Evolutionary conservation across 2,888 invertebrate species (phyloP).

Genomic region (Podabrus alpinus): DNA sequence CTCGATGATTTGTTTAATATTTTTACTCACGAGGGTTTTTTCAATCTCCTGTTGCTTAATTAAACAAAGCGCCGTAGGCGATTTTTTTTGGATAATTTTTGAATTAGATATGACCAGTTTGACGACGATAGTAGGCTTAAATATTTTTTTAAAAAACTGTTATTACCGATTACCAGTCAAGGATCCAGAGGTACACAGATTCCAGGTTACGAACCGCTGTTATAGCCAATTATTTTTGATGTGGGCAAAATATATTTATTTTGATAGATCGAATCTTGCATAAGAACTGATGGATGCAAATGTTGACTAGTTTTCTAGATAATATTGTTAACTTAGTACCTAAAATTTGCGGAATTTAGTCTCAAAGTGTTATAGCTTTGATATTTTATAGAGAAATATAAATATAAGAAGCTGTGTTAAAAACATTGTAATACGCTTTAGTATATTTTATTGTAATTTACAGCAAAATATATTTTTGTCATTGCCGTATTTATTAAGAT

Average conservation of each 20-base stretch:
- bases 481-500: not conserved
- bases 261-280: not conserved
- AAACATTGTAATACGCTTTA: not conserved
- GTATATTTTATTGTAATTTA: not conserved
- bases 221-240: not conserved
- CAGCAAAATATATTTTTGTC: not conserved
- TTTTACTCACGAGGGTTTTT: too few relatives aligned
- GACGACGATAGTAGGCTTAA: too few relatives aligned
- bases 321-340: not conserved
- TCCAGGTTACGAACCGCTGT: not conserved
- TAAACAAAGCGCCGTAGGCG: too few relatives aligned
- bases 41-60: too few relatives aligned
- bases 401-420: not conserved
- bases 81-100: too few relatives aligned
- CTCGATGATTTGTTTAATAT: not conserved
- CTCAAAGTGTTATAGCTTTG: not conserved
- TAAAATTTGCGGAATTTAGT: not conserved
- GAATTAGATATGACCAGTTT: too few relatives aligned
- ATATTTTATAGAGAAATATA: not conserved
- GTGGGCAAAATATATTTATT: not conserved
- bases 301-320: not conserved
- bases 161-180: too few relatives aligned
- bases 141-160: too few relatives aligned
- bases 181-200: not conserved
- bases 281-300: not conserved